These are phyloP conservation scores for Ia io DNA, from an alignment of 2,113 vertebrate species.

Conservation along the genomic window DNA sequence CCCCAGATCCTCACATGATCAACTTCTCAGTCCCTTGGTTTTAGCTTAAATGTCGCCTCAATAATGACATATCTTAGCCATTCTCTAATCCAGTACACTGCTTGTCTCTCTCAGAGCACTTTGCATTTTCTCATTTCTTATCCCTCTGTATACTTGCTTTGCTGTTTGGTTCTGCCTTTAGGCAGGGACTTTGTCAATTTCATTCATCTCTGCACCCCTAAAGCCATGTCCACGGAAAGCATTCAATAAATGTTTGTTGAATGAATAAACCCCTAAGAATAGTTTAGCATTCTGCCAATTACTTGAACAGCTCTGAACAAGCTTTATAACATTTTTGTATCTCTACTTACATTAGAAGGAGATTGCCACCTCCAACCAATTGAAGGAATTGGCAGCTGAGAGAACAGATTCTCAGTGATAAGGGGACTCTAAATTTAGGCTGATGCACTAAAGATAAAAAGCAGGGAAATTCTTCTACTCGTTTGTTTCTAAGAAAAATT, in stretches of 20 bases:
- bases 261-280: background rate
- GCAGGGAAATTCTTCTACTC: background rate
- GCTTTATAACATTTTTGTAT: background rate
- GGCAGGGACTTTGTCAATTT: background rate
- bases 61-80: background rate
- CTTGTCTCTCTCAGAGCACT: background rate
- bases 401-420: background rate
- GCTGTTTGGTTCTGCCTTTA: background rate
- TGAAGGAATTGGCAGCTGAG: background rate
- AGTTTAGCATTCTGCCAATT: background rate
- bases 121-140: background rate
- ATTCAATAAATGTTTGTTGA: background rate
- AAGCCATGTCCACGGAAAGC: background rate
- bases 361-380: background rate
- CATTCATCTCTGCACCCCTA: background rate
- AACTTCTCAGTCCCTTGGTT: background rate
- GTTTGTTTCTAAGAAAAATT: background rate
- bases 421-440: background rate
- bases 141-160: background rate
- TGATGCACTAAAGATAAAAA: background rate
- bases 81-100: background rate
- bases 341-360: background rate
- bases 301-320: background rate
- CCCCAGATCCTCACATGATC: background rate
- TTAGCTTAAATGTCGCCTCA: background rate